phyloP scores from a whole-genome alignment of 2,113 vertebrate species.

The Choloepus hoffmanni region DNA sequence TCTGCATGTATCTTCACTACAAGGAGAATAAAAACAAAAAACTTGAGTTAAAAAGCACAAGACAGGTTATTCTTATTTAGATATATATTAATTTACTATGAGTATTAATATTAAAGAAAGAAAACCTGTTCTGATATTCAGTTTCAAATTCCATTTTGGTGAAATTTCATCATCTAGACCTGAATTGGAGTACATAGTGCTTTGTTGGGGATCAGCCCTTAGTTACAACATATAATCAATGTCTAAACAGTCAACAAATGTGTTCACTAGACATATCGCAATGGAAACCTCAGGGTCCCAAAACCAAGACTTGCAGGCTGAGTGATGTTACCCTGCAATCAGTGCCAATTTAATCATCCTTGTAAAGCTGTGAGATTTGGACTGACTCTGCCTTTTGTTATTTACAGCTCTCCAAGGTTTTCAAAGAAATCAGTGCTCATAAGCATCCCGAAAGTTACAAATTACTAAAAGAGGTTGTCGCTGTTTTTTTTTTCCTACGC shows the following conservation, averaged over 20 bases:
- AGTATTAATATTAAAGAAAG: not conserved
- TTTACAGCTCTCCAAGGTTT: not conserved
- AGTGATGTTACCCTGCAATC: not conserved
- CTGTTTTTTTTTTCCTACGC: not conserved
- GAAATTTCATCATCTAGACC: not conserved
- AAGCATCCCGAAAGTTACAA: not conserved
- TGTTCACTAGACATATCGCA: not conserved
- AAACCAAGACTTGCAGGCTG: not conserved
- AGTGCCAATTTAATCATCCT: not conserved
- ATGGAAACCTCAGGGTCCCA: not conserved
- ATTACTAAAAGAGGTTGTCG: not conserved
- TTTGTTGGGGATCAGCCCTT: not conserved
- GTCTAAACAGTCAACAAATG: not conserved
- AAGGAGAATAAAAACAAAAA: not conserved
- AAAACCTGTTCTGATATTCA: not conserved
- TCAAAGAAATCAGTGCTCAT: not conserved
- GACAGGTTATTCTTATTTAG: not conserved
- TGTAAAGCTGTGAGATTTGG: not conserved
- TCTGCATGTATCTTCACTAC: not conserved
- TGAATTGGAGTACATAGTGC: not conserved
- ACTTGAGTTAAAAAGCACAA: not conserved
- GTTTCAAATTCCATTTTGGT: not conserved
- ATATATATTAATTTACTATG: not conserved
- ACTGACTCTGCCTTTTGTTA: not conserved
- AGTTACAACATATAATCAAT: not conserved